Evolutionary conservation across 2,113 vertebrate species (phyloP).

Genomic region (Grantiella picta): DNA sequence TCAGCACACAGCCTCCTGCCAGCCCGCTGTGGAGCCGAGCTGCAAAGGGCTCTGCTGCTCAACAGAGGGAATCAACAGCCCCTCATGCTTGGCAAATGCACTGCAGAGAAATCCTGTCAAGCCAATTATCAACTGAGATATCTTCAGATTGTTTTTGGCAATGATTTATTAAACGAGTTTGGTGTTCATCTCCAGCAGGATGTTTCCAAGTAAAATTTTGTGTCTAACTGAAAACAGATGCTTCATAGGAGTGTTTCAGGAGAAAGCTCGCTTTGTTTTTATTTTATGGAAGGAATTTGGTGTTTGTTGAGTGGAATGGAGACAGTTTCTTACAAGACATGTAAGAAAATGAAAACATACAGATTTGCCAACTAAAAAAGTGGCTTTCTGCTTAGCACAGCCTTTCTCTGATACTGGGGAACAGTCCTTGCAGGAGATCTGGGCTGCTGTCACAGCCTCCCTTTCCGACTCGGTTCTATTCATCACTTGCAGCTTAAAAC

Average conservation of each 20-base stretch:
- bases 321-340: not conserved
- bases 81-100: not conserved
- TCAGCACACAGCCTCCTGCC: not conserved
- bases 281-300: not conserved
- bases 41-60: not conserved
- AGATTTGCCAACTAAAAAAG: not conserved
- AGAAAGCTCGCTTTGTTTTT: not conserved
- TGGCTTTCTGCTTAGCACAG: not conserved
- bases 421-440: not conserved
- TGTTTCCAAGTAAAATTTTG: conserved; percentile 18
- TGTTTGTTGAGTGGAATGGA: not conserved
- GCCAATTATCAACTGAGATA: not conserved
- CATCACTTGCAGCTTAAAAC: not conserved
- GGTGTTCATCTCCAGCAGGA: not conserved
- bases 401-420: not conserved
- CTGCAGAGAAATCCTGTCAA: not conserved
- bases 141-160: conserved; percentile 21
- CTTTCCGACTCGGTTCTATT: not conserved
- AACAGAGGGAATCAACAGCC: not conserved
- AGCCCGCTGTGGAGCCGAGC: not conserved
- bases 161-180: not conserved
- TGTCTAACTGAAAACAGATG: conserved; percentile 35
- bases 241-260: not conserved
- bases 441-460: not conserved
- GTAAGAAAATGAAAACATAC: not conserved